Base-by-base conservation (phyloP, 2,888 invertebrate genomes). In the Brenthis ino region DNA sequence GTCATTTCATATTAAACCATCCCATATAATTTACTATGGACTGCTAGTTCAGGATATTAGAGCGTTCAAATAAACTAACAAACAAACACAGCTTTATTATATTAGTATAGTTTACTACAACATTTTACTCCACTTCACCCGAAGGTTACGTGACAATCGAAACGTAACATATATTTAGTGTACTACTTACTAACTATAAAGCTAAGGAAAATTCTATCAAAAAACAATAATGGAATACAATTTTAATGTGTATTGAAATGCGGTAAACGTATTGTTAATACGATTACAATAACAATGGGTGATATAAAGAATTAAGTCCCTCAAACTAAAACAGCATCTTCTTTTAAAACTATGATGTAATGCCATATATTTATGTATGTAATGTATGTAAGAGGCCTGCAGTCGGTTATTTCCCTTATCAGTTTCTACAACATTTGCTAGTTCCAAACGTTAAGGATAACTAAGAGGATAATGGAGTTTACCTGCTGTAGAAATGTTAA, bases 351-450 rank as follows among this genome's bases (percentile, higher is more conserved):
- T 1, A 58, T 66, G 47, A 66, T 54, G 58, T 66, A 66, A 66
- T 24, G 43, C 16, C 37, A 11, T 53, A 24, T 43, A 14, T 54
- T 57, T 47, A 58, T 16, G 48, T 16, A 60, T 20, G 11, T 50
- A 16, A 54, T 20, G 20, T 20, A 20, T 20, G 20, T 20, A 20
- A 60, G 37, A 48, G 33, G 33, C 48, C 8, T 54, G 37, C 37
- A 43, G 37, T 33, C 64, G 69, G 66, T 72, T 64, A 67, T 67
- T 69, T 66, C 55, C 64, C 71, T 64, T 67, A 65, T 65, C 57
- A 28, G 64, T 47, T 53, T 57, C 47, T 0, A 11, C 8, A 43
- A 43, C 8, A 43, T 43, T 43, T 43, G 37, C 8, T 43, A 14
- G 12, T 33, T 48, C 50, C 13, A 58, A 60, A 55, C 20, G 47